Conservation (phyloP, 2,797 vertebrate species). For the Merluccius polli region DNA sequence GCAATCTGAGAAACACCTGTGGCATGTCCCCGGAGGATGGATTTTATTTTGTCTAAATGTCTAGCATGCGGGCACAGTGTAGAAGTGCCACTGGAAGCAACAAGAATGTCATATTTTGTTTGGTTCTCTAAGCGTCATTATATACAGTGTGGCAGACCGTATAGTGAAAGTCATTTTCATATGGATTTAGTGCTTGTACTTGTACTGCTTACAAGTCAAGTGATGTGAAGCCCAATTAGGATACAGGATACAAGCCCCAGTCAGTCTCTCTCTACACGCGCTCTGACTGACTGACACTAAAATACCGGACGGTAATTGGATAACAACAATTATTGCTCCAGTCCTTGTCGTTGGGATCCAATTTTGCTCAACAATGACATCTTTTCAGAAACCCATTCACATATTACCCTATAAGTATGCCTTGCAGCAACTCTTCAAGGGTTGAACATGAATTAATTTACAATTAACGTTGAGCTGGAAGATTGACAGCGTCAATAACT, state of each 20-base stretch:
- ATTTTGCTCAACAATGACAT: too few relatives aligned
- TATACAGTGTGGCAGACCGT: neutral
- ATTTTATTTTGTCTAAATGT: neutral
- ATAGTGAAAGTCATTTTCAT: neutral
- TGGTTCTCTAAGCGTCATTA: neutral
- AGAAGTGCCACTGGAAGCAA: neutral
- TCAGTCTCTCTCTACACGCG: neutral
- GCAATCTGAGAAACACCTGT: slow-evolving; percentile 30
- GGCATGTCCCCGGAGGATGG: slow-evolving; percentile 29
- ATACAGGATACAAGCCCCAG: neutral
- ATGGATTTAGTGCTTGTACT: neutral
- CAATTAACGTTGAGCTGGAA: too few relatives aligned
- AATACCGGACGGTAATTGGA: neutral
- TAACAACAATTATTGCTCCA: neutral
- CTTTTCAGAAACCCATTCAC: too few relatives aligned
- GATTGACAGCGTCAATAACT: too few relatives aligned
- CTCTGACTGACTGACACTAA: neutral
- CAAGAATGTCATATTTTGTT: neutral
- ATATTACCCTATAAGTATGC: too few relatives aligned
- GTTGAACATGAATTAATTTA: too few relatives aligned
- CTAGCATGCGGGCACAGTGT: neutral
- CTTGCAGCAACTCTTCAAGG: too few relatives aligned
- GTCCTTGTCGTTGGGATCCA: neutral
- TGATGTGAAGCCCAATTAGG: neutral
- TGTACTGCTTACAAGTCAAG: neutral